Conservation (phyloP, 2,113 vertebrate genomes). For the Pterophyllum scalare region DNA sequence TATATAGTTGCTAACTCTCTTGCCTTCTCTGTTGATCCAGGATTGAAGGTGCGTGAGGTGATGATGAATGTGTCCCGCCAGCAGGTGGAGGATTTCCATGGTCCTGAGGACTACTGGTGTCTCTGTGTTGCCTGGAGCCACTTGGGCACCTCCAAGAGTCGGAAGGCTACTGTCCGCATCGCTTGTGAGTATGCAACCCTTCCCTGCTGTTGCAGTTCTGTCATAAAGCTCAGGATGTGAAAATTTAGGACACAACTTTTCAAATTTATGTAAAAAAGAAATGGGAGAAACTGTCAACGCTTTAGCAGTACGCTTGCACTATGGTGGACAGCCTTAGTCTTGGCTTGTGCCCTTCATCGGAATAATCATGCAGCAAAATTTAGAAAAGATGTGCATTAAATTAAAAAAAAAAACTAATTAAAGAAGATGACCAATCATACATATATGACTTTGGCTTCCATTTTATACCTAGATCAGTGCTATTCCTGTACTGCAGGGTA, state of each 20-base stretch:
- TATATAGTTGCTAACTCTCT: not conserved
- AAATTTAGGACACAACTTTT: not conserved
- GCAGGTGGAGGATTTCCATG: conserved; percentile 97
- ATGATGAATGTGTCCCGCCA: conserved; percentile 96
- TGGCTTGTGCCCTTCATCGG: not conserved
- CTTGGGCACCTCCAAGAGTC: conserved; percentile 94
- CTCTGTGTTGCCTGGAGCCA: conserved; percentile 99
- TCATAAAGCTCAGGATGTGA: not conserved
- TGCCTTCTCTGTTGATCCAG: conserved; percentile 69
- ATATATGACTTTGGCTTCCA: not conserved
- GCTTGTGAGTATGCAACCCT: conserved; percentile 87
- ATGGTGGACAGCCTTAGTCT: not conserved
- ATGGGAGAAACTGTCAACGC: not conserved
- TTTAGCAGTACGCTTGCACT: not conserved
- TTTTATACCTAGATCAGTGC: not conserved
- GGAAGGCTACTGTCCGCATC: conserved; percentile 94
- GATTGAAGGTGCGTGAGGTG: conserved; percentile 92
- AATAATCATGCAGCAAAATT: not conserved
- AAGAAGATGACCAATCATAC: not conserved
- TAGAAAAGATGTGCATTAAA: conserved; percentile 3
- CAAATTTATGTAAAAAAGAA: not conserved
- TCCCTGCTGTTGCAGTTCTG: not conserved
- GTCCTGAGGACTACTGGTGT: conserved; percentile 96
- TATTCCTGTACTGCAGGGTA: not conserved
- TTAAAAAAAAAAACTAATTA: not conserved